A percentile compares a stretch with the other conserved stretches of the same genome.
Evolutionary conservation across 2,888 invertebrate species (phyloP).

Genomic region (Unio delphinus): DNA sequence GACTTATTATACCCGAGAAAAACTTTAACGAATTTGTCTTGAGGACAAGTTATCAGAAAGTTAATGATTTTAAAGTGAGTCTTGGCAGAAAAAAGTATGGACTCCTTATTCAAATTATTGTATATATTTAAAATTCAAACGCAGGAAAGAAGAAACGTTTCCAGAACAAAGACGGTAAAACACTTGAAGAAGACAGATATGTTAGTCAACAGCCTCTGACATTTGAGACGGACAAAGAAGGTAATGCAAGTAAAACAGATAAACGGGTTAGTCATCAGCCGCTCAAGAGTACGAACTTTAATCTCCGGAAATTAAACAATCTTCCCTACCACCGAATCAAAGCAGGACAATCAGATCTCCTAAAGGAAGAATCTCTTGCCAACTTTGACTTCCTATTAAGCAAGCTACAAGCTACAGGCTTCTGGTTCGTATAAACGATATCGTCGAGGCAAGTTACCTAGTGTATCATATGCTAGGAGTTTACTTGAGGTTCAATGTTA

Average conservation of each 20-base stretch:
- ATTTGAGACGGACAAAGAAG: slow-evolving; percentile 20
- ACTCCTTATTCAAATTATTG: too few species aligned
- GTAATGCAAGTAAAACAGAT: slow-evolving; percentile 35
- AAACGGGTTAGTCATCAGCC: slow-evolving; percentile 58
- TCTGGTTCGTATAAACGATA: slow-evolving; percentile 41
- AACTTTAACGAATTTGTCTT: too few species aligned
- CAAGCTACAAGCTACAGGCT: slow-evolving; percentile 50
- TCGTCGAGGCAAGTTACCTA: too few species aligned
- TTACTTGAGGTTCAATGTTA: too few species aligned
- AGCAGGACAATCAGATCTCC: slow-evolving; percentile 30
- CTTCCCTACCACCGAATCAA: slow-evolving; percentile 57
- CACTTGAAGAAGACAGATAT: slow-evolving; percentile 30
- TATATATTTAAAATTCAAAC: background rate
- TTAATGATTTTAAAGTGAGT: too few species aligned
- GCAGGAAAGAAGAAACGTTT: slow-evolving; percentile 59
- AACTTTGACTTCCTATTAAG: slow-evolving; percentile 57
- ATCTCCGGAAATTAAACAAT: slow-evolving; percentile 59
- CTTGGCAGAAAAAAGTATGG: too few species aligned
- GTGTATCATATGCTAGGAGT: too few species aligned
- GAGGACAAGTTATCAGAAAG: too few species aligned
- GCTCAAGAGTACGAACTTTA: slow-evolving; percentile 49
- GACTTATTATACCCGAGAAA: too few species aligned
- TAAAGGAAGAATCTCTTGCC: slow-evolving; percentile 57
- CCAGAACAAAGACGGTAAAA: slow-evolving; percentile 29
- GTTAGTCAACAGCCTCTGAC: slow-evolving; percentile 2